Base-by-base conservation (phyloP, 2,113 vertebrate species). In the Podocnemis expansa region DNA sequence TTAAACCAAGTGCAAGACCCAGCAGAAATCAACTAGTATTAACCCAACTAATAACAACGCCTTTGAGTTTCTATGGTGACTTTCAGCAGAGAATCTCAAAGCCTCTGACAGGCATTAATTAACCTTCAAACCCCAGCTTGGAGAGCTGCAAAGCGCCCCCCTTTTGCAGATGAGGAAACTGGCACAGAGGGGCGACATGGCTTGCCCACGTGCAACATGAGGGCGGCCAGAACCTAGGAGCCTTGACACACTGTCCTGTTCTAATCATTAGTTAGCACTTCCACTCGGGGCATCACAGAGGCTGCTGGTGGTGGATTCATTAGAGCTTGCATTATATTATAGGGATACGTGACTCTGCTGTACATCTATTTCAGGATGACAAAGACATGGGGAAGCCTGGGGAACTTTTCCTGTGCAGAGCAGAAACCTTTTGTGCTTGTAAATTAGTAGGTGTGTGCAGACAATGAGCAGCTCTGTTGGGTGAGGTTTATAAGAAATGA, bases 351-450 rank as follows among this genome's bases (percentile, higher is more conserved):
- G 2, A 5, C 2, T 4, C 0, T 1, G 27, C 83, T 85, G 83
- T 70, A 8, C n/a, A 38, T 82, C 55, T 67, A 47, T 78, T 52
- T 47, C n/a, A 19, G 2, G 11, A 3, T 0, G 10, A 13, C 8
- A 38, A 67, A 82, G 86, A 5, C 5, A 21, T 22, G n/a, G 1
- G 10, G 11, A 19, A 54, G 92, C 56, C 84, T 58, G 31, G 73
- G 82, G 82, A 78, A 54, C 8, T 7, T 16, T 25, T 34, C 17
- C 1, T 2, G 29, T 31, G 27, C 6, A 38, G 73, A 22, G 25
- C 2, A 2, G 6, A 70, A 9, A 38, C 63, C n/a, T 70, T 70
- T 17, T 0, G 0, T 9, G 2, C 51, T 78, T 2, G 0, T 0
- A 6, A 81, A 45, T 24, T 29, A 8, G 63, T 19, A 16, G 5